Evolutionary conservation across 2,888 invertebrate genomes (phyloP).

Genomic region (Polydrusus pterygomalis): DNA sequence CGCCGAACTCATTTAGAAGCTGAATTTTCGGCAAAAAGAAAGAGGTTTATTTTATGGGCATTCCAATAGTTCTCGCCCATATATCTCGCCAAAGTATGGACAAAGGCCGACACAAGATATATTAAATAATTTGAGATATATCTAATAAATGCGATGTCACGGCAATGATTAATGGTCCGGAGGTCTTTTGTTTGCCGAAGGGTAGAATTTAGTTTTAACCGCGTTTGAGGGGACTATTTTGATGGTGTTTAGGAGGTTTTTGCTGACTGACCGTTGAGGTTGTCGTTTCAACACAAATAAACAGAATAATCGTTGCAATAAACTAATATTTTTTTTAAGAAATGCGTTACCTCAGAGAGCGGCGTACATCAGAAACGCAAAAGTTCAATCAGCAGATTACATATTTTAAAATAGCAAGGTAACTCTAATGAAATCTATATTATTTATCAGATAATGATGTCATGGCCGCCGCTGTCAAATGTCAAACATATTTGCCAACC

Average conservation of each 20-base stretch:
- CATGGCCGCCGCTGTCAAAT: no score
- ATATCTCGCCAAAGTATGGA: constrained; percentile 57
- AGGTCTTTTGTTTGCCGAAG: constrained; percentile 58
- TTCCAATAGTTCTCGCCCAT: constrained; percentile 55
- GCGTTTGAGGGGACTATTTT: constrained; percentile 34
- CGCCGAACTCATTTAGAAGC: constrained; percentile 46
- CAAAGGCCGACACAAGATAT: constrained; percentile 53
- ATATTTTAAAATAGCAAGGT: no score
- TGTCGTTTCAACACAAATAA: no score
- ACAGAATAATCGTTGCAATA: no score
- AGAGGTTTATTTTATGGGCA: constrained; percentile 44
- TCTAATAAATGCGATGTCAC: constrained; percentile 60
- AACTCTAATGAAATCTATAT: no score
- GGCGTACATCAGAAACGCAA: no score
- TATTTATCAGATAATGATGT: no score
- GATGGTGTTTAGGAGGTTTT: constrained; percentile 28
- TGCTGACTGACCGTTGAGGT: constrained; percentile 13
- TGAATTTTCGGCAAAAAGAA: constrained; percentile 46
- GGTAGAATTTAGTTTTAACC: constrained; percentile 53
- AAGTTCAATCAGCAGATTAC: no score
- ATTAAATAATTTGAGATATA: constrained; percentile 61
- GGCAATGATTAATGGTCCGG: constrained; percentile 59
- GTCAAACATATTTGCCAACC: no score
- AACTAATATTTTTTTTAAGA: neutral
- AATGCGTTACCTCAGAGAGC: no score